phyloP scores from a whole-genome alignment of 1,140 invertebrate species.

The Manduca sexta region DNA sequence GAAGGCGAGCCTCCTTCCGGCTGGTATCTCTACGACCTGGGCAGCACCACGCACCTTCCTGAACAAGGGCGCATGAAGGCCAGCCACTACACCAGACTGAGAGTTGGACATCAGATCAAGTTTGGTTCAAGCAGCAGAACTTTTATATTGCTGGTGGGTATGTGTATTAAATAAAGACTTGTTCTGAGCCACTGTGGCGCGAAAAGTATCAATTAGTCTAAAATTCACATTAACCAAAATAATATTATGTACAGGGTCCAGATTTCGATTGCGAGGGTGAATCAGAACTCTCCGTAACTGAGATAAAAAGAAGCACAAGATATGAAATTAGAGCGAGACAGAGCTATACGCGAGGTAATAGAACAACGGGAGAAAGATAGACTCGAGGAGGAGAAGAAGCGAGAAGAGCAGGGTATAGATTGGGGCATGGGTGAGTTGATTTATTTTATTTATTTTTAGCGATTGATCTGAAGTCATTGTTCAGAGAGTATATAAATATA shows the following conservation, averaged over 20 bases:
- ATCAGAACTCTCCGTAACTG: conserved; percentile 84
- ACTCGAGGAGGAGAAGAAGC: conserved; percentile 61
- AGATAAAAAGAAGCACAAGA: conserved; percentile 81
- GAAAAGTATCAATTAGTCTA: too few species aligned
- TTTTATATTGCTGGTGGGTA: conserved; percentile 79
- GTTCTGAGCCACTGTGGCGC: too few species aligned
- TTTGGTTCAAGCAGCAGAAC: conserved; percentile 92
- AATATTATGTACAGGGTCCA: conserved; percentile 79
- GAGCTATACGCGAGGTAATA: conserved; percentile 57
- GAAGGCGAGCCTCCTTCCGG: conserved; percentile 74
- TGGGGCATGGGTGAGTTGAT: conserved; percentile 89
- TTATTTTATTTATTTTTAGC: neutral
- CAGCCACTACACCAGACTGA: conserved; percentile 83
- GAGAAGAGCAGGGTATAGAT: conserved; percentile 84
- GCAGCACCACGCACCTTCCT: conserved; percentile 94
- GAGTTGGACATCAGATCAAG: conserved; percentile 93
- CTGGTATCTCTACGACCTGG: conserved; percentile 95
- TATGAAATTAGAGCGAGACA: conserved; percentile 74
- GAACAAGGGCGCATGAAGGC: conserved; percentile 88
- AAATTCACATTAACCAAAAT: too few species aligned
- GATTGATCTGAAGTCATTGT: too few species aligned
- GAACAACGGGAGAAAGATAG: conserved; percentile 71
- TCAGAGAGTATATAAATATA: too few species aligned
- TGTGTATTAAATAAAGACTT: too few species aligned
- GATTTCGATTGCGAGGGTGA: conserved; percentile 90